Evolutionary conservation across 2,888 invertebrate genomes (phyloP).

Genomic region (Apotomis betuletana): DNA sequence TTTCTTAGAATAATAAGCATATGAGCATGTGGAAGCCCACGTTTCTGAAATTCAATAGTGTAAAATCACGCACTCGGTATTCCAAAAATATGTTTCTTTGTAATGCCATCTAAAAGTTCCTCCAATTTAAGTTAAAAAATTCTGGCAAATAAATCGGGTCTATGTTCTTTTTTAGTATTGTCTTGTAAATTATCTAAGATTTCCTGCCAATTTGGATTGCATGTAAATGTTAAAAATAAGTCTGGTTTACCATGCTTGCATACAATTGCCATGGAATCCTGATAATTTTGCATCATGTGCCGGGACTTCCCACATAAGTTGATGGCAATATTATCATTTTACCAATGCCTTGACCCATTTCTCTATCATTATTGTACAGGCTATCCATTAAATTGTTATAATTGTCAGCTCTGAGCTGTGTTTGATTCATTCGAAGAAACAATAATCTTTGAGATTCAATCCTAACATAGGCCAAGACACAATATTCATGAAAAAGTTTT

Average conservation of each 20-base stretch:
- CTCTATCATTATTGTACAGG: neutral
- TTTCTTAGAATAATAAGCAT: slow-evolving; percentile 46
- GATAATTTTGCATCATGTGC: slow-evolving; percentile 58
- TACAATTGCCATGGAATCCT: slow-evolving; percentile 69
- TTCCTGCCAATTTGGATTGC: slow-evolving; percentile 66
- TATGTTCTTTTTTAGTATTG: slow-evolving; percentile 50
- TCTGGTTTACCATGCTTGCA: slow-evolving; percentile 64
- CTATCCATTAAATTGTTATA: neutral
- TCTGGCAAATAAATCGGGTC: slow-evolving; percentile 59
- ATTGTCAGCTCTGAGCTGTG: neutral
- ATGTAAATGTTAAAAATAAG: slow-evolving; percentile 70
- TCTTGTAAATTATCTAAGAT: slow-evolving; percentile 53
- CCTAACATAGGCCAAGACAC: slow-evolving; percentile 45
- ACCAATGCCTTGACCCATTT: neutral
- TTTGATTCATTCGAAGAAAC: slow-evolving; percentile 32
- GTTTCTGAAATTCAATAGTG: slow-evolving; percentile 56
- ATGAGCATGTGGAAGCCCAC: slow-evolving; percentile 50
- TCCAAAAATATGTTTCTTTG: slow-evolving; percentile 44
- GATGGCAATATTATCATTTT: slow-evolving; percentile 56
- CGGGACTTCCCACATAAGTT: slow-evolving; percentile 53
- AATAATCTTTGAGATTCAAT: slow-evolving; percentile 44
- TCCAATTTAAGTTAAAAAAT: slow-evolving; percentile 55
- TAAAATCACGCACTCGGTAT: slow-evolving; percentile 45
- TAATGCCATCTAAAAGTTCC: slow-evolving; percentile 47
- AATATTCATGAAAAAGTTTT: slow-evolving; percentile 45